Percentiles rank a stretch among this genome's conserved stretches.
Conservation (phyloP, 2,888 invertebrate genomes). For the Heteropelma amictum region DNA sequence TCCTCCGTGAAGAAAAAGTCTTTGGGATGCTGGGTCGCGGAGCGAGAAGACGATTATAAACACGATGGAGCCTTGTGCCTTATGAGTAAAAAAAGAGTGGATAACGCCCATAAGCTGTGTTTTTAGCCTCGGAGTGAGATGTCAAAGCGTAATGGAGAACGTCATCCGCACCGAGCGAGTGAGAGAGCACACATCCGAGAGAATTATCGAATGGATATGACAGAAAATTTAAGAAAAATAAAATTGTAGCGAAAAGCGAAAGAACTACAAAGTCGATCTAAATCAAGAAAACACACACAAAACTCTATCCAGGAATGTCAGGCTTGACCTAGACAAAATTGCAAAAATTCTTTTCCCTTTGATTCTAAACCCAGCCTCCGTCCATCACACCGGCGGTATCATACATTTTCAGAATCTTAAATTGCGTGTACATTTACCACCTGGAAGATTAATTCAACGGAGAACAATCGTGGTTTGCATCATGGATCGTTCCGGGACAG, state of each 20-base stretch:
- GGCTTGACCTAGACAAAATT: too few species aligned
- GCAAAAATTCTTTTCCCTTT: background rate
- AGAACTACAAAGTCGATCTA: too few species aligned
- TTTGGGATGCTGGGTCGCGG: background rate
- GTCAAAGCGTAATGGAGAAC: constrained; percentile 35
- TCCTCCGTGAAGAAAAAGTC: constrained; percentile 36
- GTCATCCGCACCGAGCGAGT: constrained; percentile 18
- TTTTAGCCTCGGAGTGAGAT: constrained; percentile 41
- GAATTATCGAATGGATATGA: background rate
- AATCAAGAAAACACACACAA: too few species aligned
- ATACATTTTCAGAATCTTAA: too few species aligned
- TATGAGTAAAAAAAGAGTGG: constrained; percentile 1
- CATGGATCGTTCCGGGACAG: constrained; percentile 48
- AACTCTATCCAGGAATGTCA: too few species aligned
- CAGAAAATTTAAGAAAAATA: background rate
- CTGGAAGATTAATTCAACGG: constrained; percentile 39
- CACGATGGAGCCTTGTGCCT: background rate
- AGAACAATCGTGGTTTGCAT: constrained; percentile 48
- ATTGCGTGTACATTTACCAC: background rate
- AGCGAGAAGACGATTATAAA: constrained; percentile 17
- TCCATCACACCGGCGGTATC: too few species aligned
- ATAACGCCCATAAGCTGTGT: constrained; percentile 9
- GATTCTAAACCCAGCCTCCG: background rate
- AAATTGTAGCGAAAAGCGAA: background rate
- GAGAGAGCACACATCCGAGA: background rate